phyloP scores from a whole-genome alignment of 2,113 vertebrate genomes.

The Labeo rohita region DNA sequence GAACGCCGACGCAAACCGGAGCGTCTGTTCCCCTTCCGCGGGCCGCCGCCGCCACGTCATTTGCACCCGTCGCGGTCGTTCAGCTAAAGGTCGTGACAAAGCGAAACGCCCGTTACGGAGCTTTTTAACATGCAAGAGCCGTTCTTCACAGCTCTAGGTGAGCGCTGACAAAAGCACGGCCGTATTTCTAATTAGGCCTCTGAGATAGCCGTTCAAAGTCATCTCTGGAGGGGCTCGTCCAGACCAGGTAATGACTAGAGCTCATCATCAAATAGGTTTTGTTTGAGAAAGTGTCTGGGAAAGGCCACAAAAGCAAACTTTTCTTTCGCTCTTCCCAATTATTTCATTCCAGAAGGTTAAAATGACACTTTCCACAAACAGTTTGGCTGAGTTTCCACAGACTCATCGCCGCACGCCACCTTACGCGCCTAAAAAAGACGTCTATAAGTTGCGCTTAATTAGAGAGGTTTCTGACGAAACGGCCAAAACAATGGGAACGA shows the following conservation, averaged over 20 bases:
- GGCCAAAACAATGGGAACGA: slow-evolving; percentile 51
- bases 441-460: slow-evolving; percentile 59
- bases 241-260: slow-evolving; percentile 76
- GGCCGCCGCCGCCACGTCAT: slow-evolving; percentile 85
- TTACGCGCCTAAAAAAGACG: slow-evolving; percentile 40
- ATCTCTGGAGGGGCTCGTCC: slow-evolving; percentile 61
- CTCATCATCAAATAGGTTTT: slow-evolving; percentile 67
- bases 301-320: slow-evolving; percentile 28
- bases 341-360: slow-evolving; percentile 47
- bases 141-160: slow-evolving; percentile 93
- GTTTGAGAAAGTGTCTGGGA: slow-evolving; percentile 58
- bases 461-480: slow-evolving; percentile 54
- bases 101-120: slow-evolving; percentile 73
- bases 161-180: slow-evolving; percentile 87
- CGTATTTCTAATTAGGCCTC: slow-evolving; percentile 78
- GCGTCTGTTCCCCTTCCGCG: slow-evolving; percentile 49
- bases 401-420: not conserved
- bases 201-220: slow-evolving; percentile 77
- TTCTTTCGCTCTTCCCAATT: slow-evolving; percentile 46
- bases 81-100: slow-evolving; percentile 90
- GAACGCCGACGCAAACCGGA: not conserved
- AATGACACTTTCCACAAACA: slow-evolving; percentile 42
- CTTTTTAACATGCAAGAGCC: slow-evolving; percentile 89
- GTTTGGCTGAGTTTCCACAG: slow-evolving; percentile 28
- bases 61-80: slow-evolving; percentile 83